A percentile compares a stretch with the other conserved stretches of the same genome.
Evolutionary conservation across 2,888 invertebrate species (phyloP).

Genomic region (Perithous albicinctus): DNA sequence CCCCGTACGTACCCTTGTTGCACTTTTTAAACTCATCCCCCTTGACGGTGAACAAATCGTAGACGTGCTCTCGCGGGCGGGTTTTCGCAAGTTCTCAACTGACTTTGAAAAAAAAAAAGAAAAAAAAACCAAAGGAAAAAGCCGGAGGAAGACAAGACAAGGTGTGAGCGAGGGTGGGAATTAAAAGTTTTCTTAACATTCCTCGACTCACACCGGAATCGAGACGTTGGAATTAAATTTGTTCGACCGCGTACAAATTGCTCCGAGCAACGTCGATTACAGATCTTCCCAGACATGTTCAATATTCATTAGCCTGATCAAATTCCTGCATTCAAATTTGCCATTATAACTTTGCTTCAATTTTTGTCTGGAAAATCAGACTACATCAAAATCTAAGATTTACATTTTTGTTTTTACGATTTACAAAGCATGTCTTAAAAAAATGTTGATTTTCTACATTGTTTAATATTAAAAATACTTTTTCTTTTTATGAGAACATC

Average conservation of each 20-base stretch:
- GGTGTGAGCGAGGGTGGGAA: conserved; percentile 10
- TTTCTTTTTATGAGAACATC: neutral
- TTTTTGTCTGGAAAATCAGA: neutral
- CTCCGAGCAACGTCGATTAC: neutral
- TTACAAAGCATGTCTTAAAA: neutral
- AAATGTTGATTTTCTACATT: neutral
- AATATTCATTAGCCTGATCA: no score
- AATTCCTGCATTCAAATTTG: neutral
- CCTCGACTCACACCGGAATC: conserved; percentile 8
- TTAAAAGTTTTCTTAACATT: conserved; percentile 48
- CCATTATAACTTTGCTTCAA: neutral
- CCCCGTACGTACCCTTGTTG: conserved; percentile 51
- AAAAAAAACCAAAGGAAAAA: no score
- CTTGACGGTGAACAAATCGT: conserved; percentile 65
- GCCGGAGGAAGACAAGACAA: conserved; percentile 5
- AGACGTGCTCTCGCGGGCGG: conserved; percentile 44
- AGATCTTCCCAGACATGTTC: no score
- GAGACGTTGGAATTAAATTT: conserved; percentile 40
- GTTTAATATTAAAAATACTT: neutral
- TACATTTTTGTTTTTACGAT: no score
- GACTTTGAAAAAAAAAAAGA: conserved; percentile 61
- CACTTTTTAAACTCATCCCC: conserved; percentile 47
- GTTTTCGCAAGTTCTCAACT: conserved; percentile 56
- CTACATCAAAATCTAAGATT: no score
- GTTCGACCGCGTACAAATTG: neutral